Evolutionary conservation across 2,113 vertebrate species (phyloP), one percentile per base, ranked within the genome.

Genomic region (Opisthocomus hoazin): DNA sequence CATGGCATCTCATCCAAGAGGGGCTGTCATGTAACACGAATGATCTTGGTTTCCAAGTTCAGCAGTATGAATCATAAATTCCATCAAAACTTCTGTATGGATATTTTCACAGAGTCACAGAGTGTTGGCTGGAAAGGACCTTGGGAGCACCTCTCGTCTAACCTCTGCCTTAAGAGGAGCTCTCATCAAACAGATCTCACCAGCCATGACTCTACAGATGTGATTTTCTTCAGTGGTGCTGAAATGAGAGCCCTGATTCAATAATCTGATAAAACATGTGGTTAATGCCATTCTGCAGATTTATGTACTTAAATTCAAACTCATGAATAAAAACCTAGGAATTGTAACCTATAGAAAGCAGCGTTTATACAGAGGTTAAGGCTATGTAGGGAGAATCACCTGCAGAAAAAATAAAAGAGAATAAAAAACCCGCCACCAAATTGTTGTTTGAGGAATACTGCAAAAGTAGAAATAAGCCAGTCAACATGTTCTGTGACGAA

Each of bases 401-500:
- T 83, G 23, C 56, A 89, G 30, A 39, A 54, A 43, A 54, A 29
- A 48, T 32, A 36, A 57, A 73, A 50, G 29, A 34, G 12, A 6
- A 23, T 23, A 50, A 50, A 50, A 50, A 50, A 50, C 18, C 5
- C 23, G 21, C 15, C 11, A 37, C 4, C 34, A 74, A 94, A 94
- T 15, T 20, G 4, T 24, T 71, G 26, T 22, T 96, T 94, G 60
- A 54, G 48, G 87, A 89, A 84, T 43, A 89, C 27, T 37, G 43
- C 6, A 90, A 91, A 94, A 95, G 74, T 14, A 88, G 39, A 95
- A 94, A 93, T 89, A 94, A 95, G 64, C 53, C 76, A 58, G 27
- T 34, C 37, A 32, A 66, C 6, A 5, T 68, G 9, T 80, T 91
- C 54, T 74, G 65, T 83, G 77, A 97, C 88, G 46, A 95, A 93